Conservation (phyloP, 2,797 vertebrate genomes). For the Spheniscus humboldti region DNA sequence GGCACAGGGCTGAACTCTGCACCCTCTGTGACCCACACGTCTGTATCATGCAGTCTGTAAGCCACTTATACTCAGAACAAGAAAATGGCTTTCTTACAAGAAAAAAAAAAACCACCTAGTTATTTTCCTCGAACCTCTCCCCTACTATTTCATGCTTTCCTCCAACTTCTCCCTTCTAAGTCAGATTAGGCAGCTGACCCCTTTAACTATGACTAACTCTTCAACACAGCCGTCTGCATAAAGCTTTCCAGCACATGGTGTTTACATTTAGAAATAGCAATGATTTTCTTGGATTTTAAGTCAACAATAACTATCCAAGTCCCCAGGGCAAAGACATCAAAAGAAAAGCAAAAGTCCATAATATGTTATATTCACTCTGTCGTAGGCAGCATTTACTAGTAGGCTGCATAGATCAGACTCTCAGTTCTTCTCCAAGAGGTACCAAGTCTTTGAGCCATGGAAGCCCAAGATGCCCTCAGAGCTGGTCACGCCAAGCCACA, state of each 20-base stretch:
- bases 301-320: neutral
- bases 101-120: neutral
- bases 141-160: neutral
- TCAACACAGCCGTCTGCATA: neutral
- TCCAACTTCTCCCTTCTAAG: neutral
- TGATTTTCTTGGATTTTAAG: neutral
- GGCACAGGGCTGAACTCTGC: neutral
- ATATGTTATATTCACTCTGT: neutral
- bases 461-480: neutral
- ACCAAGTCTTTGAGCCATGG: neutral
- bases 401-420: neutral
- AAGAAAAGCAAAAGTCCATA: neutral
- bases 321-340: neutral
- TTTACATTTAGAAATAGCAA: neutral
- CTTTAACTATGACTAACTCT: neutral
- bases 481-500: neutral
- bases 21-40: neutral
- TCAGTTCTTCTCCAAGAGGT: neutral
- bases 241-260: neutral
- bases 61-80: neutral
- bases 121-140: neutral
- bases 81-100: neutral
- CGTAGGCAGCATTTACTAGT: neutral
- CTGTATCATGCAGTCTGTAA: neutral
- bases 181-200: neutral